A percentile compares a stretch with the other conserved stretches of the same genome.
Evolutionary conservation across 2,797 vertebrate genomes (phyloP).

Genomic region (Masticophis lateralis): DNA sequence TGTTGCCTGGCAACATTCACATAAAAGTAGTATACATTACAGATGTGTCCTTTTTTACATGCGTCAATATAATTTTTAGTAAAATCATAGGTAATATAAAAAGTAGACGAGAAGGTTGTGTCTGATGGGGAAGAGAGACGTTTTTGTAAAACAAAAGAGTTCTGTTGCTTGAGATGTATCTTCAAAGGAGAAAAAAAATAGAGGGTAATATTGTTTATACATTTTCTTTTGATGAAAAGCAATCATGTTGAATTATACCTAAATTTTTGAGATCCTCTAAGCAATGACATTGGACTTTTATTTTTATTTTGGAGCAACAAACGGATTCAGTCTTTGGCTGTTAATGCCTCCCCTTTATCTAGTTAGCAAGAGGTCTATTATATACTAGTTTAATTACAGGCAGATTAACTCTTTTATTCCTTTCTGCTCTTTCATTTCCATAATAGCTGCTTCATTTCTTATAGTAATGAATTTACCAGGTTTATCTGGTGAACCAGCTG

Average conservation of each 20-base stretch:
- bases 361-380: background rate
- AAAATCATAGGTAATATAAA: constrained; percentile 1
- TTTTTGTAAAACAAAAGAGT: background rate
- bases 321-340: background rate
- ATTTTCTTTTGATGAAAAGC: background rate
- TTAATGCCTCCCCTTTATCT: background rate
- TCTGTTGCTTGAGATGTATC: background rate
- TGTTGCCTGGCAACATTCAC: constrained; percentile 54
- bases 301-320: background rate
- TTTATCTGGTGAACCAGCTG: background rate
- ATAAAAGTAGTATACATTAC: constrained; percentile 37
- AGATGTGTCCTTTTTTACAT: constrained; percentile 45
- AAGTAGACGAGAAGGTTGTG: constrained; percentile 12
- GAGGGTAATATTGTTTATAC: background rate
- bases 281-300: background rate
- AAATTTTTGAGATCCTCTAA: background rate
- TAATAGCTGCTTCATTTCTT: background rate
- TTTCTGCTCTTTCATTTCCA: background rate
- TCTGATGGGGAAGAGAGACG: background rate
- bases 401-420: background rate
- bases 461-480: background rate
- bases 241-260: background rate
- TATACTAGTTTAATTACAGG: background rate
- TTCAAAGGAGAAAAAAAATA: background rate
- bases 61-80: constrained; percentile 11